Evolutionary conservation across 2,888 invertebrate genomes (phyloP).

Genomic region (Thysanoteuthis rhombus): DNA sequence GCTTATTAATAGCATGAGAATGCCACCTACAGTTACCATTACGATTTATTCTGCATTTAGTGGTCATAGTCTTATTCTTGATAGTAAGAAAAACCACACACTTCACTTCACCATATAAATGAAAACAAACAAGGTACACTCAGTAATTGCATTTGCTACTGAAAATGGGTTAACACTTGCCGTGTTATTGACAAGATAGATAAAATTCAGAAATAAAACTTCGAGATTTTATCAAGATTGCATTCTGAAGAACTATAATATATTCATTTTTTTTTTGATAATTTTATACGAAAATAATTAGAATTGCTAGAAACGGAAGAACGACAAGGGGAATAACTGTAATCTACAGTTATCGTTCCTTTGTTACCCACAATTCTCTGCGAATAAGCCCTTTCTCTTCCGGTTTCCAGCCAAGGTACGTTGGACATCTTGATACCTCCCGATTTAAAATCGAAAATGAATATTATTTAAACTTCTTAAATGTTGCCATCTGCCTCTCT

Average conservation of each 20-base stretch:
- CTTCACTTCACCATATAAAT: no score
- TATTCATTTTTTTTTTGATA: no score
- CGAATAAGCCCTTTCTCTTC: not conserved
- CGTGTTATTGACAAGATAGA: not conserved
- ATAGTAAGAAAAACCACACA: no score
- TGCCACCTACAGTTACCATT: no score
- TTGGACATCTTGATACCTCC: not conserved
- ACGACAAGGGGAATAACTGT: not conserved
- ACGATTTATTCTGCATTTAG: no score
- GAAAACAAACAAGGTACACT: no score
- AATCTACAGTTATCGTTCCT: not conserved
- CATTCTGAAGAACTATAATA: not conserved
- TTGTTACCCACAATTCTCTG: not conserved
- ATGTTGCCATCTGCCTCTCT: not conserved
- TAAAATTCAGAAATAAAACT: not conserved
- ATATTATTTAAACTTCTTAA: not conserved
- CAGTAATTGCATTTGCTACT: not conserved
- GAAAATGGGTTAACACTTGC: not conserved
- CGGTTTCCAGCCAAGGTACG: not conserved
- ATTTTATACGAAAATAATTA: not conserved
- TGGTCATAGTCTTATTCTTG: no score
- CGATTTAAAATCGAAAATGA: not conserved
- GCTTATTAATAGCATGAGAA: no score
- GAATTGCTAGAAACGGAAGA: not conserved
- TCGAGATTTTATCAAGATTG: not conserved